phyloP scores from a whole-genome alignment of 1,140 invertebrate genomes.

The Meloidogyne hapla region DNA sequence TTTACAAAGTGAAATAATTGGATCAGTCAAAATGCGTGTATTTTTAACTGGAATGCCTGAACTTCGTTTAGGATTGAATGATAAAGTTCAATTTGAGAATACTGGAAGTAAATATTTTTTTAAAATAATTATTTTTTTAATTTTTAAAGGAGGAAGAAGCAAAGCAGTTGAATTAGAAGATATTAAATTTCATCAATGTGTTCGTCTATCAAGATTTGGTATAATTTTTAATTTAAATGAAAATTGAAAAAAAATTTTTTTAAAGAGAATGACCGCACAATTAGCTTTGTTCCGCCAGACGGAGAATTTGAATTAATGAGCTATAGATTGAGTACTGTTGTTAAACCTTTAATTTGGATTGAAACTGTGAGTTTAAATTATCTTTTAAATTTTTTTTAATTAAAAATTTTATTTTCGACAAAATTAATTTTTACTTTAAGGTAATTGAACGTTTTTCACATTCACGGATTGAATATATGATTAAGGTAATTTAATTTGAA shows the following conservation, averaged over 20 bases:
- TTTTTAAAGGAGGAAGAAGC: conserved; percentile 77
- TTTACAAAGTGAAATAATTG: conserved; percentile 93
- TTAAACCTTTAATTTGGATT: conserved; percentile 98
- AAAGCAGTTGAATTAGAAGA: conserved; percentile 99
- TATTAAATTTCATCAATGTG: conserved; percentile 99
- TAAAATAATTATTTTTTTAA: conserved; percentile 6
- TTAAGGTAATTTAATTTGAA: no score
- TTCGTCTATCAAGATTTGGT: conserved; percentile 84
- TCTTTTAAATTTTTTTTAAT: no score
- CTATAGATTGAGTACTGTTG: conserved; percentile 84
- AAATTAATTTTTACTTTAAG: conserved; percentile 8
- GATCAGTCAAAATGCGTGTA: conserved; percentile 97
- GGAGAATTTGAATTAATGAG: conserved; percentile 99
- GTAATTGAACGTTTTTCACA: conserved; percentile 96
- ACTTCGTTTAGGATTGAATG: conserved; percentile 91
- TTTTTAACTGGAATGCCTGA: conserved; percentile 99
- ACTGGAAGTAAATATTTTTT: conserved; percentile 36
- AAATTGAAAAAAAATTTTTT: neutral
- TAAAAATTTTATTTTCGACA: neutral
- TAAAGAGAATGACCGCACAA: conserved; percentile 81
- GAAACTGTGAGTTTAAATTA: conserved; percentile 80
- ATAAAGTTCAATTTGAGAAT: conserved; percentile 92
- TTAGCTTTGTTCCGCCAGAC: conserved; percentile 78
- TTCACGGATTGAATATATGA: conserved; percentile 97
- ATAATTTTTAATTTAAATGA: neutral